Evolutionary conservation across 2,888 invertebrate species (phyloP).

Genomic region (Epinotia nisella): DNA sequence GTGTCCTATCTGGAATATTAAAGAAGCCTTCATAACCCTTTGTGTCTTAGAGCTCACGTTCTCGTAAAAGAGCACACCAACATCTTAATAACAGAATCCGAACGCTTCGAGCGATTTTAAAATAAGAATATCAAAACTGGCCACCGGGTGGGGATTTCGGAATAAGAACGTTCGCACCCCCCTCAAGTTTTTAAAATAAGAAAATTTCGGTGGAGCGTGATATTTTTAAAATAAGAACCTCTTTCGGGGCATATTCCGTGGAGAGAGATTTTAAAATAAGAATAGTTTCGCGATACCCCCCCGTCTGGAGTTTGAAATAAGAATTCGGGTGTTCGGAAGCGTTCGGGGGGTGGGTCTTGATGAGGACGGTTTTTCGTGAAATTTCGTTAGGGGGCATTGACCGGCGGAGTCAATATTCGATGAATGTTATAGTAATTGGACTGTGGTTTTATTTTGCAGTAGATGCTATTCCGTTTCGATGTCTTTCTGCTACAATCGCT

Average conservation of each 20-base stretch:
- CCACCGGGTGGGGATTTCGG: conserved; percentile 80
- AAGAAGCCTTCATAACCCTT: conserved; percentile 44
- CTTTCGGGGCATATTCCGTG: conserved; percentile 84
- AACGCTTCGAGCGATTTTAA: conserved; percentile 82
- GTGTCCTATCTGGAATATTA: conserved; percentile 34
- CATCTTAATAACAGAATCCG: conserved; percentile 83
- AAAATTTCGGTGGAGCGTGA: conserved; percentile 85
- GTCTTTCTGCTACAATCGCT: conserved; percentile 8
- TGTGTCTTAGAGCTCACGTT: conserved; percentile 46
- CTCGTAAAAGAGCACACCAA: conserved; percentile 76
- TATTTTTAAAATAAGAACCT: conserved; percentile 84
- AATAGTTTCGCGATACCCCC: conserved; percentile 83
- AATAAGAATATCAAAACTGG: conserved; percentile 84
- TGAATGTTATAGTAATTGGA: conserved; percentile 80
- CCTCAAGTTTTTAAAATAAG: conserved; percentile 81
- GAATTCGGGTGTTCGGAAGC: conserved; percentile 81
- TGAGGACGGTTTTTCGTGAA: conserved; percentile 83
- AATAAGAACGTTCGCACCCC: conserved; percentile 77
- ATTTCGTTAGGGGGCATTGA: conserved; percentile 79
- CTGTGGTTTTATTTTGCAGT: conserved; percentile 54
- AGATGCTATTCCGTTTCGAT: conserved; percentile 32
- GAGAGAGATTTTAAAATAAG: conserved; percentile 85
- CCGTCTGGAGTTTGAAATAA: conserved; percentile 83
- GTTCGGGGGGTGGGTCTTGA: conserved; percentile 80
- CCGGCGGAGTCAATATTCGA: conserved; percentile 79